A percentile compares a stretch with the other conserved stretches of the same genome.
Conservation (phyloP, 23 tunicate genomes). For the Styela plicata region DNA sequence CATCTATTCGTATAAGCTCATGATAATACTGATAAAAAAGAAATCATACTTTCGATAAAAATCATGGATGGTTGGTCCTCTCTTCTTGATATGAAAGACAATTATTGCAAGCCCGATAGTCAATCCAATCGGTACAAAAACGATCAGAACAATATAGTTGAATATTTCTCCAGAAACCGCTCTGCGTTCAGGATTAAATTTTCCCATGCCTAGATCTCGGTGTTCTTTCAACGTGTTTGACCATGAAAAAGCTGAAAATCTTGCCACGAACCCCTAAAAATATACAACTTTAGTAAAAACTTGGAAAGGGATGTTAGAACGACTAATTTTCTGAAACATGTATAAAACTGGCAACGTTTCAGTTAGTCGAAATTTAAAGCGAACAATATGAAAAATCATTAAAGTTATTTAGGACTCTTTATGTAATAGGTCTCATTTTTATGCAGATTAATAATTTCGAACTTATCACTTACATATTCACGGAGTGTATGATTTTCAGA, state of each 20-base stretch:
- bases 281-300: neutral
- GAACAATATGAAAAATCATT: neutral
- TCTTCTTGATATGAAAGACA: neutral
- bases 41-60: slow-evolving; percentile 1
- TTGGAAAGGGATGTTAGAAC: too few species aligned
- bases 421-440: too few species aligned
- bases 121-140: slow-evolving; percentile 23
- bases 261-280: slow-evolving; percentile 19
- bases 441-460: too few species aligned
- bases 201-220: neutral
- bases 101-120: slow-evolving; percentile 5
- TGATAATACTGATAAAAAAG: neutral
- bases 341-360: too few species aligned
- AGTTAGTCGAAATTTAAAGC: neutral
- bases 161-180: neutral
- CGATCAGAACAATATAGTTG: slow-evolving; percentile 21
- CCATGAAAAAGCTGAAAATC: slow-evolving; percentile 12
- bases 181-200: neutral
- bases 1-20: neutral
- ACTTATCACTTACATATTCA: neutral
- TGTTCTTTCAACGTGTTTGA: neutral
- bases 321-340: too few species aligned
- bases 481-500: slow-evolving; percentile 2
- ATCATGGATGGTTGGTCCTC: slow-evolving; percentile 2
- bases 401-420: neutral